Base-by-base conservation (phyloP, 2,888 invertebrate species). In the Coelogynopora nodosa region DNA sequence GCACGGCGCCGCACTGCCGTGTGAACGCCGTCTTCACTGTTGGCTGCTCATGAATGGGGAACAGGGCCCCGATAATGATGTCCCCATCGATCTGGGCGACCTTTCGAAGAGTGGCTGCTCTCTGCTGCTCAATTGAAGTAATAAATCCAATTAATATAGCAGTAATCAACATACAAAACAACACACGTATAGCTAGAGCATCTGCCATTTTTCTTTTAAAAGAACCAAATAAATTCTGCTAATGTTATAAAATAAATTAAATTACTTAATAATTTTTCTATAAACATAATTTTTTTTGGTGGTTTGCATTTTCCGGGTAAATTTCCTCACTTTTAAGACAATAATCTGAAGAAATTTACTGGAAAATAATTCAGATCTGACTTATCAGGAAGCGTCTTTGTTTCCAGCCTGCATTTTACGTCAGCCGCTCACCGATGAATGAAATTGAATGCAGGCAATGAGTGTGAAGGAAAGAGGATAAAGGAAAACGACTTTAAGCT, bases 1-100 rank as follows among this genome's bases (percentile, higher is more conserved):
- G 93, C 88, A 95, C 94, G 85, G 91, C 92, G 0, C 94, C 94
- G 90, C 94, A 94, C 82, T 93, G 93, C 88, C 92, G 85, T 0
- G 90, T 90, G 88, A 89, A 91, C 10, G 90, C 90, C 1, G 89
- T 90, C 31, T 90, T 89, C 30, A 13, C 13, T 0, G 90, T 88
- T 2, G 93, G 94, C 85, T 92, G 92, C 86, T 93, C 92, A 89
- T 94, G 94, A 0, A 94, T 91, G 0, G 94, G 91, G 85, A 92
- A 91, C 82, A 94, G 90, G 0, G 93, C 93, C 0, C 94, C 94
- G 83, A 94, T 92, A 87, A 94, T 93, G 88, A 94, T 92, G 90
- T 94, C 93, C 5, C 94, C 94, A 87, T 93, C 93, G 27, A 93
- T 86, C 0, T 89, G 88, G 5, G 90, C 90, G 0, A 30, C 84